These are phyloP conservation scores for Leuctra nigra DNA, from an alignment of 2,888 invertebrate genomes.

Conservation along the genomic window DNA sequence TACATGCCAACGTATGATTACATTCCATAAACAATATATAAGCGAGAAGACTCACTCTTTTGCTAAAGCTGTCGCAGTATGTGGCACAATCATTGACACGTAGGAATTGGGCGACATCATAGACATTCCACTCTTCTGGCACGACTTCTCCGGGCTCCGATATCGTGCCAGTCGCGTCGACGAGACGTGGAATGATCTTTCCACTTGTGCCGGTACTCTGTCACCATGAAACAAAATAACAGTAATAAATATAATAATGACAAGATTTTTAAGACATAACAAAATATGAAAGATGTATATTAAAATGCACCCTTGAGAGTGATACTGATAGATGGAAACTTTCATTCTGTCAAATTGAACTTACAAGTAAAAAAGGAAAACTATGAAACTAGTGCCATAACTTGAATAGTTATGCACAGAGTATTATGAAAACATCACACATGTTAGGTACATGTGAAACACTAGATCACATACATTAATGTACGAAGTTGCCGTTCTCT, in stretches of 20 bases:
- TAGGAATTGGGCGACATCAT: slow-evolving; percentile 85
- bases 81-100: slow-evolving; percentile 73
- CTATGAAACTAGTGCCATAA: too few species aligned
- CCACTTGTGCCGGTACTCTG: slow-evolving; percentile 45
- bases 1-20: too few species aligned
- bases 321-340: too few species aligned
- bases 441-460: too few species aligned
- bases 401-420: too few species aligned
- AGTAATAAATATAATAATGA: neutral
- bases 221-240: slow-evolving; percentile 26
- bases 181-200: slow-evolving; percentile 58
- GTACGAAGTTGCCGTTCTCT: slow-evolving; percentile 55
- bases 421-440: too few species aligned
- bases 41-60: slow-evolving; percentile 44
- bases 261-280: too few species aligned
- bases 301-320: too few species aligned
- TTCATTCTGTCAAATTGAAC: too few species aligned
- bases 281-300: too few species aligned
- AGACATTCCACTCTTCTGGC: slow-evolving; percentile 70
- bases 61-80: slow-evolving; percentile 52
- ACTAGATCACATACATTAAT: slow-evolving; percentile 50
- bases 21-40: too few species aligned
- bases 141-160: slow-evolving; percentile 48
- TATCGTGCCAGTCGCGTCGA: slow-evolving; percentile 47
- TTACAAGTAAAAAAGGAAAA: too few species aligned